phyloP scores from a whole-genome alignment of 2,888 invertebrate species.

The Cosmopolites sordidus region DNA sequence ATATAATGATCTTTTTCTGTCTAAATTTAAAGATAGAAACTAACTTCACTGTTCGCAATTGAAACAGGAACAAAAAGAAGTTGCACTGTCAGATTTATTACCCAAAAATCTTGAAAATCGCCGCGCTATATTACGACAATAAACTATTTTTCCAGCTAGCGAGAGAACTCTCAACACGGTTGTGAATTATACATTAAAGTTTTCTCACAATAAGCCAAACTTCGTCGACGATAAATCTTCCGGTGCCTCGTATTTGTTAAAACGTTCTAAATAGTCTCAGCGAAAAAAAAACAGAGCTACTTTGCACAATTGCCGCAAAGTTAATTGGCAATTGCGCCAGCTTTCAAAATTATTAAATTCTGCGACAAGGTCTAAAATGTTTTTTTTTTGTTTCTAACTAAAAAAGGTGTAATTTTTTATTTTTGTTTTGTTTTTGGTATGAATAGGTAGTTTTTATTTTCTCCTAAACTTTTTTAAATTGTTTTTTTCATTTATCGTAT shows the following conservation, averaged over 20 bases:
- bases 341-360: too few species aligned
- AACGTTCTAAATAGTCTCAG: neutral
- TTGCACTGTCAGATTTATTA: neutral
- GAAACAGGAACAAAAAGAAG: neutral
- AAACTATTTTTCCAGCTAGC: neutral
- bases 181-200: slow-evolving; percentile 2
- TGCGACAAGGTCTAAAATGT: too few species aligned
- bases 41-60: neutral
- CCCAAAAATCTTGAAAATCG: neutral
- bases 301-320: neutral
- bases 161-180: neutral
- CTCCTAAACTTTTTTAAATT: too few species aligned
- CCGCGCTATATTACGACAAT: slow-evolving; percentile 1
- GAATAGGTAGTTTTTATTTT: too few species aligned
- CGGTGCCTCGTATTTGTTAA: neutral
- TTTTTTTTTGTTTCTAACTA: too few species aligned
- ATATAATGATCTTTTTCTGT: too few species aligned
- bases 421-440: too few species aligned
- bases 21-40: neutral
- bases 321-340: neutral
- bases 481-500: too few species aligned
- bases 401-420: too few species aligned
- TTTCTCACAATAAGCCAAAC: neutral
- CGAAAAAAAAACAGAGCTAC: neutral
- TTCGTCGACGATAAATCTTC: neutral